These are phyloP conservation scores for Myiotriccus ornatus DNA, from an alignment of 2,797 vertebrate species.

Conservation along the genomic window DNA sequence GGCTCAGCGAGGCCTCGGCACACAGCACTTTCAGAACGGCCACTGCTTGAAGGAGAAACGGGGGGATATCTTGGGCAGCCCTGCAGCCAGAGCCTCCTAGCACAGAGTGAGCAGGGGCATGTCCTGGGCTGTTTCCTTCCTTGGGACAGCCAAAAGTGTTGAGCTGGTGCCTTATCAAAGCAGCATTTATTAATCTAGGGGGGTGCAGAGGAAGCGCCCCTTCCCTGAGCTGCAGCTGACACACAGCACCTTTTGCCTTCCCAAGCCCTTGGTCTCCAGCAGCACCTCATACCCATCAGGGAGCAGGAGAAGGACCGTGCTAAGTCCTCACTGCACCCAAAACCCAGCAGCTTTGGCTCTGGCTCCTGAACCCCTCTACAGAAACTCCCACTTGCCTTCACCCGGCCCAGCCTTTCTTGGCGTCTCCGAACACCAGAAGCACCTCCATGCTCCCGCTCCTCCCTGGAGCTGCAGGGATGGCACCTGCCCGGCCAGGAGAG, in stretches of 20 bases:
- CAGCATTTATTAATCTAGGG: background rate
- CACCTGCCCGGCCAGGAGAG: background rate
- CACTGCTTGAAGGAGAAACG: background rate
- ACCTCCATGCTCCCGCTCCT: background rate
- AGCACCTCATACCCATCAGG: accelerated
- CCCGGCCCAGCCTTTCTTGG: background rate
- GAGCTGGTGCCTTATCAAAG: background rate
- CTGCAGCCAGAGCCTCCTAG: background rate
- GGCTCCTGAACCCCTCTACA: background rate
- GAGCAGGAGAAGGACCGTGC: background rate
- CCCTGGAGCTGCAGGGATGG: background rate
- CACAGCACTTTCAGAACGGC: background rate
- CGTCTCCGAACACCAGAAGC: background rate
- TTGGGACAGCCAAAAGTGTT: background rate
- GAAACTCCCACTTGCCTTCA: background rate
- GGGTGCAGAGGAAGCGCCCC: background rate
- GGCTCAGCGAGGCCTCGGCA: background rate
- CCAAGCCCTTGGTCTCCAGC: background rate
- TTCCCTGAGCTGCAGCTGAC: background rate
- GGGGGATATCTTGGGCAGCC: background rate
- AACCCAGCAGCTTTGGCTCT: background rate
- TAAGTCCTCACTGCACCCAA: background rate
- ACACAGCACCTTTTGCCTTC: background rate
- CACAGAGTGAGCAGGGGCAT: background rate
- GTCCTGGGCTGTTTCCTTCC: background rate